Evolutionary conservation across 30 jellyfish, hydroid and myxozoan species (phyloP).

Genomic region (Rhopilema esculentum): DNA sequence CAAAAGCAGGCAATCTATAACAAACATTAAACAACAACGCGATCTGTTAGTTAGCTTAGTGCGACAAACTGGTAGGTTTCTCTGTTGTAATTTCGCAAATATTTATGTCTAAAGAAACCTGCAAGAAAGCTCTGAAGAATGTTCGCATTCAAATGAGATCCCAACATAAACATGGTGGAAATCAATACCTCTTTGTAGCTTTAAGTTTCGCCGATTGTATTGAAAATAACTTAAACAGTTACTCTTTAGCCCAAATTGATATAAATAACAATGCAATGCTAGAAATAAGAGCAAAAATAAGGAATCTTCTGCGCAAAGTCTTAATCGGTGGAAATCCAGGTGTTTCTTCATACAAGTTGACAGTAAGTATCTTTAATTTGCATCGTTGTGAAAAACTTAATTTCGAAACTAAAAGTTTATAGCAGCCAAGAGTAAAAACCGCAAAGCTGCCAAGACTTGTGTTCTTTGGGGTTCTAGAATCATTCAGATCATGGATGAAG

Average conservation of each 20-base stretch:
- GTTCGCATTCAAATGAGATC: background rate
- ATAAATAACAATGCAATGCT: background rate
- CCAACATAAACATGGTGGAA: background rate
- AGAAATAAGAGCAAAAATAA: background rate
- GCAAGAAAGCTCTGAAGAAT: background rate
- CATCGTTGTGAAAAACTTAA: no score
- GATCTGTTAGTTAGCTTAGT: constrained; percentile 6
- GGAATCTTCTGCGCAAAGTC: background rate
- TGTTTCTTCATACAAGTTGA: no score
- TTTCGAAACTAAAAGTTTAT: background rate
- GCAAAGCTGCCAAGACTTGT: no score
- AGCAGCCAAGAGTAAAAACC: no score
- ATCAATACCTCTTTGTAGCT: background rate
- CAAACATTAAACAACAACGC: background rate
- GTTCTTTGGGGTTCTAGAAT: no score
- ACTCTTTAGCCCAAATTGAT: background rate
- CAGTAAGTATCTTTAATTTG: no score
- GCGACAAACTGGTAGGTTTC: constrained; percentile 24
- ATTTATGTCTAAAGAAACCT: background rate
- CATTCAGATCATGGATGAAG: no score
- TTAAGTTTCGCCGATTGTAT: background rate
- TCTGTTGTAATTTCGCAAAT: constrained; percentile 2
- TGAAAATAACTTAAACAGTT: background rate
- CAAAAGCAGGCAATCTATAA: constrained; percentile 17
- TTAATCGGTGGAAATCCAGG: background rate